A percentile compares a stretch with the other conserved stretches of the same genome.
Conservation (phyloP, 2,888 invertebrate species). For the Sussaba pulchella region DNA sequence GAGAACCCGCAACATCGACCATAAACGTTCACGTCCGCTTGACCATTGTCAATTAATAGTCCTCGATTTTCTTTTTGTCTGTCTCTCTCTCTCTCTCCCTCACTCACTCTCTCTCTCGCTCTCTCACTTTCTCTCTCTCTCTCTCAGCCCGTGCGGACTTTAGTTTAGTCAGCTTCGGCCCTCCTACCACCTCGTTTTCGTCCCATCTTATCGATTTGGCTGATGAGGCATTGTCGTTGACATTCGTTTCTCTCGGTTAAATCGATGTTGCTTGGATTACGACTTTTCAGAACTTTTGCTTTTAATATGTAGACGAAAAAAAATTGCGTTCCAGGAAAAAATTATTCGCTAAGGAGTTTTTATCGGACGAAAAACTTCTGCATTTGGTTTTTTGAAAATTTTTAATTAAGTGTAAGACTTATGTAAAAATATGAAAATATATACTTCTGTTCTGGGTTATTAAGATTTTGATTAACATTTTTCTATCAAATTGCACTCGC, state of each 20-base stretch:
- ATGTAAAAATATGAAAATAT: no score
- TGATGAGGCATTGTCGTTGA: constrained; percentile 14
- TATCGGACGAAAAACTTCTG: no score
- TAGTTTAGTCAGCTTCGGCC: background rate
- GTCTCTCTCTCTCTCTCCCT: background rate
- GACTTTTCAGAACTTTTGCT: background rate
- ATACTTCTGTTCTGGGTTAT: no score
- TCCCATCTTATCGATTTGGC: constrained; percentile 6
- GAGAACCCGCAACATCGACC: constrained; percentile 55
- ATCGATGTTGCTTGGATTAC: background rate
- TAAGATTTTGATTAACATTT: no score
- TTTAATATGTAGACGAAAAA: no score
- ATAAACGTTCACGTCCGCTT: constrained; percentile 64
- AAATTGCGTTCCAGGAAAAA: no score
- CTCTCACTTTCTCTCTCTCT: constrained; percentile 17
- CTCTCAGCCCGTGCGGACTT: background rate
- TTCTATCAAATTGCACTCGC: no score
- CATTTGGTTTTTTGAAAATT: no score
- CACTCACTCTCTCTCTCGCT: constrained; percentile 16
- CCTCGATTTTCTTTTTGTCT: constrained; percentile 48
- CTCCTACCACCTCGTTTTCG: background rate
- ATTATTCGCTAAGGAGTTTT: no score
- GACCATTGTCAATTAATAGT: constrained; percentile 72
- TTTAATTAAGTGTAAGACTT: no score
- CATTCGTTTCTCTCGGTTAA: background rate